phyloP scores from a whole-genome alignment of 2,113 vertebrate genomes.

The Oreochromis niloticus region DNA sequence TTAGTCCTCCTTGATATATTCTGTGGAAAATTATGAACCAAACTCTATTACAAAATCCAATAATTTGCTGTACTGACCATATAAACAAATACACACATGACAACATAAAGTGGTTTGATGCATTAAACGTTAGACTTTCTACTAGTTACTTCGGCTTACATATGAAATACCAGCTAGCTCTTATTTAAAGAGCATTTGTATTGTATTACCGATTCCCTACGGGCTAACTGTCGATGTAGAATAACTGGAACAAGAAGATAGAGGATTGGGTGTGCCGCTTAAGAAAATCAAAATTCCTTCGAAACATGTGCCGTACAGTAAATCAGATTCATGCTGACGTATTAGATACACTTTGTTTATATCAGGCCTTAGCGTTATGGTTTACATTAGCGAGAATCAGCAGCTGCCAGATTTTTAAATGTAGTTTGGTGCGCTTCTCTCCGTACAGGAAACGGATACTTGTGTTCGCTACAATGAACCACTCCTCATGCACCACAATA shows the following conservation, averaged over 20 bases:
- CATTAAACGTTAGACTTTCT: background rate
- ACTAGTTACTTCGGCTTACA: background rate
- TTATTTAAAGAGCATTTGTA: background rate
- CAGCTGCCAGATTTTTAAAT: background rate
- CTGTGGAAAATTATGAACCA: background rate
- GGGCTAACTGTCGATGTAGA: background rate
- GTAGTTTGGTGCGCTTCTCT: background rate
- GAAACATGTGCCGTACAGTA: background rate
- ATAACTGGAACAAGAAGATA: background rate
- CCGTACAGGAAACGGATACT: background rate
- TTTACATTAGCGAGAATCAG: background rate
- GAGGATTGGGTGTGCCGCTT: background rate
- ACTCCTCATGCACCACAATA: too few relatives aligned
- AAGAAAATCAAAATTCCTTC: background rate
- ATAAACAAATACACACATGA: background rate
- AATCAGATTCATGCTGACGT: background rate
- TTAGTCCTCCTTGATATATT: background rate
- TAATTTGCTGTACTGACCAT: background rate
- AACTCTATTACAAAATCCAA: background rate
- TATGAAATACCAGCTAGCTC: background rate
- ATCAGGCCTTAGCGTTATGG: background rate
- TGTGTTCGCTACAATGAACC: background rate
- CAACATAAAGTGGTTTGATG: background rate
- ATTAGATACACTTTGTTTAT: background rate
- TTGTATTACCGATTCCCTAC: background rate